A percentile compares a stretch with the other conserved stretches of the same genome.
Evolutionary conservation across 2,888 invertebrate species (phyloP).

Genomic region (Serrognathus titanus): DNA sequence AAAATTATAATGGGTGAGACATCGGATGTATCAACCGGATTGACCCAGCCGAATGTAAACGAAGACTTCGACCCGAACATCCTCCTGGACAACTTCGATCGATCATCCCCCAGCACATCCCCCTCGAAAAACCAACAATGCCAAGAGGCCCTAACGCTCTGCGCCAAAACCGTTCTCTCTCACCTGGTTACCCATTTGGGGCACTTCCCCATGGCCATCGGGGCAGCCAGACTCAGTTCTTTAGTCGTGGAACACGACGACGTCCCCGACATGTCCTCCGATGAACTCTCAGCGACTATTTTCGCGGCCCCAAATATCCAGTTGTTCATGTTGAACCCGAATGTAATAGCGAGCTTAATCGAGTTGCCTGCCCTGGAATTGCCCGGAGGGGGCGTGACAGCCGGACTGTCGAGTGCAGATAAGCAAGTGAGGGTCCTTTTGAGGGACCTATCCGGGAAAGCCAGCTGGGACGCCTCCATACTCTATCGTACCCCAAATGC

Average conservation of each 20-base stretch:
- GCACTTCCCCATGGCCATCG: conserved; percentile 90
- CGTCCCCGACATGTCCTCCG: conserved; percentile 66
- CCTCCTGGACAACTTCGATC: conserved; percentile 64
- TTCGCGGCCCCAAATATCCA: conserved; percentile 81
- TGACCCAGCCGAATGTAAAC: conserved; percentile 54
- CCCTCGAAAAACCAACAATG: conserved; percentile 53
- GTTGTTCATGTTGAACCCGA: conserved; percentile 80
- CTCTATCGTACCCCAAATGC: conserved; percentile 72
- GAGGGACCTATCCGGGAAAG: conserved; percentile 89
- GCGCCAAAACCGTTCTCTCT: conserved; percentile 61
- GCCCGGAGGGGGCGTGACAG: conserved; percentile 73
- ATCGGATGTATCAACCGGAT: conserved; percentile 51
- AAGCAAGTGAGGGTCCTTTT: conserved; percentile 78
- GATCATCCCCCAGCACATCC: conserved; percentile 46
- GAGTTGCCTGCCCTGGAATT: conserved; percentile 83
- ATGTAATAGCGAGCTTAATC: conserved; percentile 81
- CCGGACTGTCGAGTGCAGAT: conserved; percentile 74
- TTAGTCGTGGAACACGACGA: conserved; percentile 92
- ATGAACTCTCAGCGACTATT: conserved; percentile 76
- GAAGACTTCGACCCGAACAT: conserved; percentile 74
- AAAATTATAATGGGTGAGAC: conserved; percentile 58
- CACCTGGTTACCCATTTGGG: conserved; percentile 90
- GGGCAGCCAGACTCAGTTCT: conserved; percentile 84
- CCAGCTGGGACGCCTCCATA: conserved; percentile 94
- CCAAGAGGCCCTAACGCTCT: conserved; percentile 57